Conservation (phyloP, 2,888 invertebrate species). For the Ophion obscuratus region DNA sequence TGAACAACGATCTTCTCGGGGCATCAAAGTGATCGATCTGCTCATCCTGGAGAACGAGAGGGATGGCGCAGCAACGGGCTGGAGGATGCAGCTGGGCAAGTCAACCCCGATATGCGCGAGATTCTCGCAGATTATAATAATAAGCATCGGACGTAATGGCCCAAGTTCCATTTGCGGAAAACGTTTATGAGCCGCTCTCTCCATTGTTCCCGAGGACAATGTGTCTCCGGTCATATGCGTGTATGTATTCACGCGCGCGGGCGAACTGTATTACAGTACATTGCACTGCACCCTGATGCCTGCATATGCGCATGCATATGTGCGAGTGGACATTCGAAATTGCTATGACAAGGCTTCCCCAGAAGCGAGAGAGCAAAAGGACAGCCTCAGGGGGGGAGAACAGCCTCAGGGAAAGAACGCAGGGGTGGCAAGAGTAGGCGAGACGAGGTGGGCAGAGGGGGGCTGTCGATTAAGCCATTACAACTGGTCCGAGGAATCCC, state of each 20-base stretch:
- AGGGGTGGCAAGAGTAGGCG: not conserved
- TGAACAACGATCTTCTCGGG: no score
- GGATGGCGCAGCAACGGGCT: not conserved
- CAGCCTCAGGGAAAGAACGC: not conserved
- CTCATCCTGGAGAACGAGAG: no score
- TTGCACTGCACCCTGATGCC: not conserved
- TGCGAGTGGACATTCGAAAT: slow-evolving; percentile 13
- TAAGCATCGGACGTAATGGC: slow-evolving; percentile 65
- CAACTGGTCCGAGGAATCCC: not conserved
- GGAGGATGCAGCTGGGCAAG: not conserved
- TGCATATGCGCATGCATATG: not conserved
- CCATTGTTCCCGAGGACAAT: slow-evolving; percentile 70
- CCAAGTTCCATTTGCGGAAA: slow-evolving; percentile 68
- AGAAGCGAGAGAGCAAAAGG: not conserved
- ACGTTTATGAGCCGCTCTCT: slow-evolving; percentile 56
- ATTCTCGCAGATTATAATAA: slow-evolving; percentile 26
- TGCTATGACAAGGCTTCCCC: not conserved
- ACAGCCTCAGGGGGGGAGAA: no score
- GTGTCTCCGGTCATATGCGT: slow-evolving; percentile 54
- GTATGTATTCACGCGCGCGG: not conserved
- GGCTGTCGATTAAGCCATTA: not conserved
- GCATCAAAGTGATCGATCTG: no score
- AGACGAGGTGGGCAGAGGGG: not conserved
- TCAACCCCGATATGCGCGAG: not conserved
- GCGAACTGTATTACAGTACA: slow-evolving; percentile 1